Percentiles rank a stretch among this genome's conserved stretches.
Conservation (phyloP, 2,888 invertebrate genomes). For the Gasteruption jaculator region DNA sequence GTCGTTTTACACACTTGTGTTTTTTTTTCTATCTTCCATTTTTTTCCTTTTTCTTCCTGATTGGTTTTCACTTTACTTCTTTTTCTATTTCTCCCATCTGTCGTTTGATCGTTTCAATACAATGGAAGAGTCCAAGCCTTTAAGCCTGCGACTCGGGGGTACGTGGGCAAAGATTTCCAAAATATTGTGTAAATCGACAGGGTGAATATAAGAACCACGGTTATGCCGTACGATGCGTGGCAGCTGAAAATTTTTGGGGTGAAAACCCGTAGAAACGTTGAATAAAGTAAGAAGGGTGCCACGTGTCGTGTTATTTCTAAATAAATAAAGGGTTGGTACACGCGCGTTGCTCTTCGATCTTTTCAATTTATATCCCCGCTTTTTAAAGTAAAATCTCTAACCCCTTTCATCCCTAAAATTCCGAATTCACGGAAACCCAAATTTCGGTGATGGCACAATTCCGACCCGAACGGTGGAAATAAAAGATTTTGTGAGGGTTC, state of each 20-base stretch:
- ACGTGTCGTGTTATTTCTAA: no score
- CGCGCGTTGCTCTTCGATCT: constrained; percentile 23
- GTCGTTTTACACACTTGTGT: constrained; percentile 39
- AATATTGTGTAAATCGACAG: constrained; percentile 51
- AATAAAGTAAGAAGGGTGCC: constrained; percentile 9
- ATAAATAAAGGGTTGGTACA: constrained; percentile 50
- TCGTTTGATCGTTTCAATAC: constrained; percentile 31
- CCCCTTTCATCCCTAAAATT: constrained; percentile 25
- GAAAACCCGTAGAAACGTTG: constrained; percentile 39
- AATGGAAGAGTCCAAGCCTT: no score
- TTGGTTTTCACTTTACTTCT: constrained; percentile 20
- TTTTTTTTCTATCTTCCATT: constrained; percentile 18
- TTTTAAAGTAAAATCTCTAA: no score
- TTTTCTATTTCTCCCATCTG: no score
- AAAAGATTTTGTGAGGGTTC: no score
- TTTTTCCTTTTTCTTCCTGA: no score
- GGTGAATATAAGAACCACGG: constrained; percentile 16
- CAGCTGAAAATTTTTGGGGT: constrained; percentile 49
- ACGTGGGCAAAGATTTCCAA: constrained; percentile 48
- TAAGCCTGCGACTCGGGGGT: constrained; percentile 29
- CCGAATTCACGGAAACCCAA: constrained; percentile 26
- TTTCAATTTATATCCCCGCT: constrained; percentile 24
- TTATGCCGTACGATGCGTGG: constrained; percentile 22
- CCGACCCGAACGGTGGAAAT: no score
- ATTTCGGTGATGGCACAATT: no score